Percentiles rank a stretch among this genome's conserved stretches.
Conservation (phyloP, 2,797 vertebrate species). For the Chromobotia macracanthus region DNA sequence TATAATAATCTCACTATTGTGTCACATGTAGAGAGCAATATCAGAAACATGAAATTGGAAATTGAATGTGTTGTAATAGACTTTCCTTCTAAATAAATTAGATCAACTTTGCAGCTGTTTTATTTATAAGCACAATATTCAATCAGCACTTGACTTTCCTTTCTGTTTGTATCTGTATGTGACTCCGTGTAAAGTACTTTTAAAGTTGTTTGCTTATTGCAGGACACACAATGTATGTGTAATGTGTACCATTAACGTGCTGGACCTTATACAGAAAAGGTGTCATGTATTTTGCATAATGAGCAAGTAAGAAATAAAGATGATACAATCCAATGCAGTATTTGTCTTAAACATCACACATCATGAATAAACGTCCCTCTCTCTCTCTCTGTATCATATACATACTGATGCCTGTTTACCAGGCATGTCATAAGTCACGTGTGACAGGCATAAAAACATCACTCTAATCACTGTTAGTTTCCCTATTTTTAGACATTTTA, state of each 20-base stretch:
- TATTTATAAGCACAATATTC: neutral
- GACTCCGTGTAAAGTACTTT: constrained; percentile 5
- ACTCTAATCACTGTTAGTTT: no score
- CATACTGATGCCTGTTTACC: no score
- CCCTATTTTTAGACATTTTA: constrained; percentile 9
- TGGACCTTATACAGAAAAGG: neutral
- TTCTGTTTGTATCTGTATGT: neutral
- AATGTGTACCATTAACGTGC: neutral
- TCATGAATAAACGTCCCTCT: no score
- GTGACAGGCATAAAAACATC: no score
- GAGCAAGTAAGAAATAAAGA: neutral
- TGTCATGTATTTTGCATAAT: neutral
- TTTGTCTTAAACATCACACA: neutral
- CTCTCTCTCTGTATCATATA: no score
- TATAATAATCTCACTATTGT: no score
- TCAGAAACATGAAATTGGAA: neutral
- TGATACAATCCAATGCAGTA: neutral
- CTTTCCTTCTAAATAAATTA: neutral
- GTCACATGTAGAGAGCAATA: constrained; percentile 12
- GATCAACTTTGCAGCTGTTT: neutral
- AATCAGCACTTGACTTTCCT: neutral
- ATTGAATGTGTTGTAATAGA: constrained; percentile 10
- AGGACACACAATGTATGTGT: neutral
- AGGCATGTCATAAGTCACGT: no score
- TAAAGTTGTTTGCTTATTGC: neutral